A percentile compares a stretch with the other conserved stretches of the same genome.
These are phyloP conservation scores for Euleptes europaea DNA, from an alignment of 2,113 vertebrate genomes.

Conservation along the genomic window DNA sequence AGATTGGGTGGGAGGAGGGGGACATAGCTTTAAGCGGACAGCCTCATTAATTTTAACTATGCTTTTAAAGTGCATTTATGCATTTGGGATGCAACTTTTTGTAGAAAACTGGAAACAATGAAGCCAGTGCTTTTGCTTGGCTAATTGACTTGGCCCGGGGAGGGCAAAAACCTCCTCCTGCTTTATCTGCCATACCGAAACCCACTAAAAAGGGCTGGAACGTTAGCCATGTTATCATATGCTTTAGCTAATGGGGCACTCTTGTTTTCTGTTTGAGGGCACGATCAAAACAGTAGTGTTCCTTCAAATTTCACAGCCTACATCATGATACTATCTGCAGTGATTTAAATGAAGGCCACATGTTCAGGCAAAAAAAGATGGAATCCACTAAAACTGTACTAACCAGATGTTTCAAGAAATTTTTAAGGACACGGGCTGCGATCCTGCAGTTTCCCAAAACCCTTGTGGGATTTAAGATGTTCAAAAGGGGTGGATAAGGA, in stretches of 20 bases:
- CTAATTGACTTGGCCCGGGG: conserved; percentile 14
- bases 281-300: conserved; percentile 71
- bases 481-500: background rate
- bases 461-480: background rate
- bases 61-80: background rate
- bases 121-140: background rate
- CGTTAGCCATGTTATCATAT: conserved; percentile 36
- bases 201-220: conserved; percentile 40
- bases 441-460: background rate
- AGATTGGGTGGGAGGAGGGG: conserved; percentile 13
- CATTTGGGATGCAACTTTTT: conserved; percentile 7
- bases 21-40: conserved; percentile 37
- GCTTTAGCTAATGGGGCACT: conserved; percentile 23
- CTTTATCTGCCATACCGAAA: conserved; percentile 30
- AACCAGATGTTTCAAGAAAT: conserved; percentile 73
- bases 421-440: conserved; percentile 44
- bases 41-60: conserved; percentile 35
- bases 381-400: conserved; percentile 50
- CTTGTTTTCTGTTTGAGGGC: conserved; percentile 59
- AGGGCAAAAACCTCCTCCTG: conserved; percentile 10
- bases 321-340: conserved; percentile 57
- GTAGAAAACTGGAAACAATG: conserved; percentile 7
- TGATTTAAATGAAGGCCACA: conserved; percentile 71
- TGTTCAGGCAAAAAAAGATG: conserved; percentile 51
- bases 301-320: conserved; percentile 68